Percentiles rank a stretch among this genome's conserved stretches.
Conservation (phyloP, 2,113 vertebrate species). For the Saimiri boliviensis region DNA sequence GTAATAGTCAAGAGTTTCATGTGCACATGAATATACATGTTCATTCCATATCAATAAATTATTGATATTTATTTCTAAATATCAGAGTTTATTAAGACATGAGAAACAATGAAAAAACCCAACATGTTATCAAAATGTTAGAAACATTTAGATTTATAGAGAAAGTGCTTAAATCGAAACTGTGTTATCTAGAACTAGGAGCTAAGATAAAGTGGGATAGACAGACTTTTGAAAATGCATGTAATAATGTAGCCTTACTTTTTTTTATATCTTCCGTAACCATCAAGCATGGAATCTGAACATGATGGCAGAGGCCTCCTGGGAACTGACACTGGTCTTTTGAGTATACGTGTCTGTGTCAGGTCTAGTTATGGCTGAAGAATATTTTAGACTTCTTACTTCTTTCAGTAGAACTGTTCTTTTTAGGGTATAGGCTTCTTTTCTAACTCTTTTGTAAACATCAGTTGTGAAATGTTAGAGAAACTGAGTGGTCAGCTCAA, state of each 20-base stretch:
- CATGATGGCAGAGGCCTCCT: background rate
- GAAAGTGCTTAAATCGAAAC: background rate
- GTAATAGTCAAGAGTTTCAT: background rate
- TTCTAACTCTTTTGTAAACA: background rate
- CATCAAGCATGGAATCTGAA: background rate
- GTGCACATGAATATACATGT: background rate
- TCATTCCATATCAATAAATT: background rate
- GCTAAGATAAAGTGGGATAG: background rate
- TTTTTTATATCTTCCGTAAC: background rate
- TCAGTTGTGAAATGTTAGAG: background rate
- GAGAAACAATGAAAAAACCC: background rate
- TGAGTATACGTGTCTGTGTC: background rate
- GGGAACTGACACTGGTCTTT: background rate
- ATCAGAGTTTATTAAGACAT: background rate
- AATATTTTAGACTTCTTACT: background rate
- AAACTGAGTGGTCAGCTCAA: background rate
- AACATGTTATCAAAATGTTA: background rate
- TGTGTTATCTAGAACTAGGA: background rate
- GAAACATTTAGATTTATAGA: background rate
- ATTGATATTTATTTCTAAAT: background rate
- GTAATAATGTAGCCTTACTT: background rate
- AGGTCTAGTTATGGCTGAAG: background rate
- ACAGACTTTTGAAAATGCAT: background rate
- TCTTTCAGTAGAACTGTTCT: background rate
- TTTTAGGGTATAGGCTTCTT: background rate